Evolutionary conservation across 2,797 vertebrate species (phyloP).

Genomic region (Neosalanx taihuensis): DNA sequence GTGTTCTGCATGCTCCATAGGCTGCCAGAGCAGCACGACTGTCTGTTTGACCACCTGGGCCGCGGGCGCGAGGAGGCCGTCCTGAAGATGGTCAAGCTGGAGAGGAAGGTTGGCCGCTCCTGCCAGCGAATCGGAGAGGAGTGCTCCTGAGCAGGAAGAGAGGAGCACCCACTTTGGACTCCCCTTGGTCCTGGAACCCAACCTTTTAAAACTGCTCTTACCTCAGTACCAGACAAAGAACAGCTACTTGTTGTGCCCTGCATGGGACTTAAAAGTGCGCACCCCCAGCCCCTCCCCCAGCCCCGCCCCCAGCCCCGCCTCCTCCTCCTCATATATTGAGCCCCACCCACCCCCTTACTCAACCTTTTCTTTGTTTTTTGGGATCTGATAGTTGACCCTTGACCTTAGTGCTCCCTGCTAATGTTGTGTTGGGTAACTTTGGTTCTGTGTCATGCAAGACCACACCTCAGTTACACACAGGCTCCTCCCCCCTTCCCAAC

Average conservation of each 20-base stretch:
- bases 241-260: slow-evolving; percentile 53
- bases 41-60: slow-evolving; percentile 93
- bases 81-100: slow-evolving; percentile 97
- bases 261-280: slow-evolving; percentile 50
- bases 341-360: neutral
- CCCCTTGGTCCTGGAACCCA: slow-evolving; percentile 51
- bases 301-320: neutral
- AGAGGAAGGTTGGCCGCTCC: slow-evolving; percentile 94
- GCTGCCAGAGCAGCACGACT: slow-evolving; percentile 93
- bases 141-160: slow-evolving; percentile 65
- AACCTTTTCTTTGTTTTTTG: neutral
- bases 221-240: slow-evolving; percentile 69
- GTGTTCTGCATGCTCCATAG: slow-evolving; percentile 96
- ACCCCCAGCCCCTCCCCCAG: neutral
- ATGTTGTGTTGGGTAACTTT: neutral
- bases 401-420: neutral
- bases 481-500: neutral
- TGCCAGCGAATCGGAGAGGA: slow-evolving; percentile 93
- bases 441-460: neutral
- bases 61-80: slow-evolving; percentile 92
- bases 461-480: neutral
- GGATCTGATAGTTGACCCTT: neutral
- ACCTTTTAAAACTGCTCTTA: slow-evolving; percentile 58
- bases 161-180: slow-evolving; percentile 44
- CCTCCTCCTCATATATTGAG: neutral